A percentile compares a stretch with the other conserved stretches of the same genome.
Evolutionary conservation across 2,797 vertebrate species (phyloP).

Genomic region (Labeo calbasu): DNA sequence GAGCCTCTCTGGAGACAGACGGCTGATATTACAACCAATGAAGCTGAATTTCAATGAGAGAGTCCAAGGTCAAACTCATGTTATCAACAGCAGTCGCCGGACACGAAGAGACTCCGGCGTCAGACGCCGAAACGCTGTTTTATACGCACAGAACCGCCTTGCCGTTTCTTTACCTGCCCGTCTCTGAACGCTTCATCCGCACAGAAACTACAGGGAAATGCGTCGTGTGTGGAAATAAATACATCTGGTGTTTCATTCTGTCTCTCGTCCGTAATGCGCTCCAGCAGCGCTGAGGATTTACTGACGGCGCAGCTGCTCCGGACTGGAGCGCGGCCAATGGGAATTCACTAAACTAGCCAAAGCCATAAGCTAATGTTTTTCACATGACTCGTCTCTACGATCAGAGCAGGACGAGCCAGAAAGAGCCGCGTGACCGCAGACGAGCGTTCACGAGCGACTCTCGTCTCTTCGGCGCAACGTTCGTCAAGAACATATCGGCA

Average conservation of each 20-base stretch:
- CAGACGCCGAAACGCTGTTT: background rate
- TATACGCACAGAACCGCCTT: background rate
- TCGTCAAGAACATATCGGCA: background rate
- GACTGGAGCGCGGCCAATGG: slow-evolving; percentile 42
- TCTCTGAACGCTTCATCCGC: background rate
- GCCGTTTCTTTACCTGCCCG: background rate
- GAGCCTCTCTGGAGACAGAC: slow-evolving; percentile 54
- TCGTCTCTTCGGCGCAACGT: background rate
- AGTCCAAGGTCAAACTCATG: slow-evolving; percentile 6
- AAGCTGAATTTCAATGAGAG: slow-evolving; percentile 6
- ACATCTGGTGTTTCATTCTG: background rate
- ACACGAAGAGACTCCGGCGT: background rate
- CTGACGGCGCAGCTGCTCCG: slow-evolving; percentile 27
- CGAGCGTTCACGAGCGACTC: background rate
- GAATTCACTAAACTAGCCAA: slow-evolving; percentile 20
- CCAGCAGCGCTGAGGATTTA: slow-evolving; percentile 36
- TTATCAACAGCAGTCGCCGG: background rate
- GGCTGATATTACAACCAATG: slow-evolving; percentile 6
- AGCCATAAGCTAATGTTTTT: slow-evolving; percentile 49
- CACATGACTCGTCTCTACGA: slow-evolving; percentile 42
- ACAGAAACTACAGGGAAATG: background rate
- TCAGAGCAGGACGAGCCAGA: background rate
- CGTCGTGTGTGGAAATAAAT: background rate
- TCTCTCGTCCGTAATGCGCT: background rate
- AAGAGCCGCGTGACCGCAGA: background rate